phyloP scores from a whole-genome alignment of 2,113 vertebrate genomes.

The Myodes glareolus region DNA sequence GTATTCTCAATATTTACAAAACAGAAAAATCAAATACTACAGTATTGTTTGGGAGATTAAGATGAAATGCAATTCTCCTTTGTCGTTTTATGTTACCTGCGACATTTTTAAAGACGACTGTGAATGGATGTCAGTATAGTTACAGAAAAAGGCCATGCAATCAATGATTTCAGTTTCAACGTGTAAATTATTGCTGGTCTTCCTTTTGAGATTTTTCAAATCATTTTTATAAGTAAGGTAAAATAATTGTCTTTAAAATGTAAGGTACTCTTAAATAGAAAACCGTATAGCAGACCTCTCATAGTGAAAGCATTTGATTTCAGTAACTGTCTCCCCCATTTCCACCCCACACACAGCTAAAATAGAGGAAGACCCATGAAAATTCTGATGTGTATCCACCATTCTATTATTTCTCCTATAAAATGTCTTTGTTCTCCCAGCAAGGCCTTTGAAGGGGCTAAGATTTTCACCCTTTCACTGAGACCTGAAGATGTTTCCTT shows the following conservation, averaged over 20 bases:
- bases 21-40: not conserved
- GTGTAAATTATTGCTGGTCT: conserved; percentile 6
- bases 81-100: conserved; percentile 16
- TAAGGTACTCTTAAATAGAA: not conserved
- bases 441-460: not conserved
- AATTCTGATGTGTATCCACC: not conserved
- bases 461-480: conserved; percentile 15
- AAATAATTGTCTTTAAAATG: not conserved
- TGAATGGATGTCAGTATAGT: not conserved
- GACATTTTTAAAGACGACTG: not conserved
- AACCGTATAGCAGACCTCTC: not conserved
- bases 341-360: not conserved
- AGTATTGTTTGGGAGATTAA: not conserved
- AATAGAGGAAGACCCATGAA: conserved; percentile 17
- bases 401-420: conserved; percentile 13
- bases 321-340: not conserved
- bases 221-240: not conserved
- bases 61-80: conserved; percentile 31
- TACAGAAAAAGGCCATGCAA: conserved; percentile 16
- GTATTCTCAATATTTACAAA: not conserved
- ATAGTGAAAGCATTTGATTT: conserved; percentile 45
- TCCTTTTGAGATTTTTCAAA: conserved; percentile 34
- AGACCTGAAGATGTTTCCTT: conserved; percentile 33
- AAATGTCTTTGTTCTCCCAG: not conserved
- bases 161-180: conserved; percentile 57